Conservation (phyloP, 2,888 invertebrate genomes). For the Sesia bembeciformis region DNA sequence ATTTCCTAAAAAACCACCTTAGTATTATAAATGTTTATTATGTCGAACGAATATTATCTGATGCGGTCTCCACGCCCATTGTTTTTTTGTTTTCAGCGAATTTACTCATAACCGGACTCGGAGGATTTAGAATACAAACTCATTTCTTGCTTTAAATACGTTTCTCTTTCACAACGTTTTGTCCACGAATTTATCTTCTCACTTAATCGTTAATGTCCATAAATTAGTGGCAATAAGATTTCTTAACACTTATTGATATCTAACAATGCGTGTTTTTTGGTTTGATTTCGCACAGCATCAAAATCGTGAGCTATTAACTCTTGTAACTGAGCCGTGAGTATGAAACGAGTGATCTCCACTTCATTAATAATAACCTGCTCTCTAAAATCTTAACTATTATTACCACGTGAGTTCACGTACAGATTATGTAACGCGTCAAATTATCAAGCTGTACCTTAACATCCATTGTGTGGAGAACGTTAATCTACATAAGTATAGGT, state of each 20-base stretch:
- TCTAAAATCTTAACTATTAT: constrained; percentile 44
- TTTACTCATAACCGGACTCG: not conserved
- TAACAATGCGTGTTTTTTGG: constrained; percentile 29
- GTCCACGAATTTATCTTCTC: not conserved
- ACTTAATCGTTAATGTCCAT: constrained; percentile 30
- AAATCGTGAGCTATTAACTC: constrained; percentile 63
- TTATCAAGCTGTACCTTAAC: constrained; percentile 61
- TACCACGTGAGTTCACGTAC: constrained; percentile 54
- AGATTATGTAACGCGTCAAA: constrained; percentile 59
- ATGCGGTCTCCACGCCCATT: constrained; percentile 25
- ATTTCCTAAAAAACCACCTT: constrained; percentile 66
- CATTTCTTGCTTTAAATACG: not conserved
- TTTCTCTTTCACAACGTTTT: not conserved
- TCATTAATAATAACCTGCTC: constrained; percentile 61
- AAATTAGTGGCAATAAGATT: constrained; percentile 50
- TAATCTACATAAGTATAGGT: constrained; percentile 73
- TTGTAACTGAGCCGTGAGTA: constrained; percentile 6
- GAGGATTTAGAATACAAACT: not conserved
- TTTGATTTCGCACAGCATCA: constrained; percentile 19
- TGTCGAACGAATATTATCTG: constrained; percentile 40
- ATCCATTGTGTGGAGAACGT: constrained; percentile 57
- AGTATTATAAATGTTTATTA: constrained; percentile 63
- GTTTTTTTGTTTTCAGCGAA: constrained; percentile 1
- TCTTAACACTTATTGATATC: constrained; percentile 32
- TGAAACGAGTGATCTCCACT: constrained; percentile 43